These are phyloP conservation scores for Schizaphis graminum DNA, from an alignment of 2,888 invertebrate species.

Conservation along the genomic window DNA sequence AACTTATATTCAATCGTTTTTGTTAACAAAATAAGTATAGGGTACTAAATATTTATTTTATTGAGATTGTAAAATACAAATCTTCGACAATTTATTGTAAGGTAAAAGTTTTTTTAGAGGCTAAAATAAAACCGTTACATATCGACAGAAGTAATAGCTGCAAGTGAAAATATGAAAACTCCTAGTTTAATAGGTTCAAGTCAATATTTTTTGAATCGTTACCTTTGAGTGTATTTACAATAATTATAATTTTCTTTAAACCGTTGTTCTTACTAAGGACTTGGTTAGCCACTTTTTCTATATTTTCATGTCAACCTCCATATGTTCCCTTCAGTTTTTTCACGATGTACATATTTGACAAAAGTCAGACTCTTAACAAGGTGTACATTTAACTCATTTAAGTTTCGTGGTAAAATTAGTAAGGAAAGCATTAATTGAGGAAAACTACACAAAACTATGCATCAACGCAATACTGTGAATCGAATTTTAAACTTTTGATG, in stretches of 20 bases:
- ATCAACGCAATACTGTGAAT: background rate
- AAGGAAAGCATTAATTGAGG: background rate
- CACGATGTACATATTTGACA: background rate
- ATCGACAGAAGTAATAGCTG: background rate
- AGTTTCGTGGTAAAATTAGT: background rate
- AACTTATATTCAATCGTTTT: background rate
- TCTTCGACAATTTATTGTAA: background rate
- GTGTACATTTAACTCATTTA: background rate
- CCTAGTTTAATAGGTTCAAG: background rate
- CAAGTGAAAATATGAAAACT: background rate
- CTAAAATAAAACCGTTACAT: background rate
- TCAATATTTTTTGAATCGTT: background rate
- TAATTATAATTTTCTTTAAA: background rate
- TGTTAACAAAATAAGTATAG: background rate
- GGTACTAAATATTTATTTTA: background rate
- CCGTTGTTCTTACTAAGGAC: background rate
- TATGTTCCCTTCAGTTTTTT: background rate
- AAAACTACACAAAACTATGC: background rate
- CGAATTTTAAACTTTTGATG: background rate
- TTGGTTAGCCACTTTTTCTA: background rate
- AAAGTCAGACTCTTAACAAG: background rate
- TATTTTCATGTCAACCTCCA: background rate
- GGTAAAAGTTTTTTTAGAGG: background rate
- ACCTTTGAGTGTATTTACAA: background rate
- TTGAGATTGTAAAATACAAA: background rate